Evolutionary conservation across 2,797 vertebrate species (phyloP).

Genomic region (Pseudochirops corinnae): DNA sequence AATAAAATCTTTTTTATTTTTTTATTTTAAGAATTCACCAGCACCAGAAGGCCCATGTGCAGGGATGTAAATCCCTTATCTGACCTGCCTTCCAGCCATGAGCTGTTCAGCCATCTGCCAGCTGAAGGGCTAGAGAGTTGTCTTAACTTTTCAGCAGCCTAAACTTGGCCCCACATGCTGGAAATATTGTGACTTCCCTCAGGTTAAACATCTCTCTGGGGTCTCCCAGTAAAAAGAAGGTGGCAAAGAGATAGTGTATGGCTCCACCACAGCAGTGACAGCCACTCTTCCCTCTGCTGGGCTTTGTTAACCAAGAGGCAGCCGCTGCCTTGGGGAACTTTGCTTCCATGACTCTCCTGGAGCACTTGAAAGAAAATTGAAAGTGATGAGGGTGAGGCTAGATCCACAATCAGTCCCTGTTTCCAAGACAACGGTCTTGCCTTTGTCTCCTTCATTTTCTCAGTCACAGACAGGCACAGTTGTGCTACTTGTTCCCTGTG

Average conservation of each 20-base stretch:
- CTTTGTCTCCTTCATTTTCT: constrained; percentile 64
- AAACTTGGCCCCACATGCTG: neutral
- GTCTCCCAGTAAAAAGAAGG: neutral
- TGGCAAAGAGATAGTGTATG: neutral
- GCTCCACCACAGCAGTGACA: neutral
- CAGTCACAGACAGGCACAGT: neutral
- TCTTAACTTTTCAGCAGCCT: neutral
- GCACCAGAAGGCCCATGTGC: neutral
- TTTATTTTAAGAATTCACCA: neutral
- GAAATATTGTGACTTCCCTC: neutral
- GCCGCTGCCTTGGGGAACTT: constrained; percentile 40
- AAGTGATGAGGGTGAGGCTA: constrained; percentile 79
- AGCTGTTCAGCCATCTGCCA: neutral
- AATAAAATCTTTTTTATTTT: neutral
- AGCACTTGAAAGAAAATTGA: constrained; percentile 51
- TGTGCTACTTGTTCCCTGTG: neutral
- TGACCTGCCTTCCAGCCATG: neutral
- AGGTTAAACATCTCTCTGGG: neutral
- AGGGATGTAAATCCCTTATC: neutral
- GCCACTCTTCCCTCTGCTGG: constrained; percentile 76
- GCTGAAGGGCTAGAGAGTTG: neutral
- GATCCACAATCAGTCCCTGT: constrained; percentile 79
- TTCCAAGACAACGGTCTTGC: constrained; percentile 81
- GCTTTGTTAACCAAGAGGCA: constrained; percentile 63
- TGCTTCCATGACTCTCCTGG: constrained; percentile 75